Percentiles rank a stretch among this genome's conserved stretches.
Evolutionary conservation across 2,797 vertebrate genomes (phyloP).

Genomic region (Crenuchus spilurus): DNA sequence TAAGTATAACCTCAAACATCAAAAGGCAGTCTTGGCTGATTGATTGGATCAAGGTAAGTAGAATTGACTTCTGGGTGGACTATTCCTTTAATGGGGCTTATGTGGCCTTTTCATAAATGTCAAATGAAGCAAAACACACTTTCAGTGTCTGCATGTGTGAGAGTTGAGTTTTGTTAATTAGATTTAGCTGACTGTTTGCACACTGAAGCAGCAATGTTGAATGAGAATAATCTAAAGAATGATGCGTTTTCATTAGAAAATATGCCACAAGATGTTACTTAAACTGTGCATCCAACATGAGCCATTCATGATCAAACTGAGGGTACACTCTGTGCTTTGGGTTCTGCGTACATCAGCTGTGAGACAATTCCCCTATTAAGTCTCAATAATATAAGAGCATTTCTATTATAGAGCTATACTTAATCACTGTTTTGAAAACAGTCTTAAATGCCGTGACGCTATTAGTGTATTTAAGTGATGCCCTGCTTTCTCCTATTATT

Average conservation of each 20-base stretch:
- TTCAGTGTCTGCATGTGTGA: background rate
- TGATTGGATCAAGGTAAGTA: too few species aligned
- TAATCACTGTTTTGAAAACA: background rate
- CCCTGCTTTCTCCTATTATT: background rate
- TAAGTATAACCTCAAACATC: too few species aligned
- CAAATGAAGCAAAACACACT: background rate
- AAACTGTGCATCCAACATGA: too few species aligned
- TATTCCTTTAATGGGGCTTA: too few species aligned
- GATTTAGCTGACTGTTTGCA: too few species aligned
- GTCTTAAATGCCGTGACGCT: background rate
- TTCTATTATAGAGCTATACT: background rate
- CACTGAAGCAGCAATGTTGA: background rate
- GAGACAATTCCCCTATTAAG: background rate
- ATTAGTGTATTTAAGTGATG: background rate
- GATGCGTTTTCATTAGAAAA: too few species aligned
- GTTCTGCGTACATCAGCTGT: background rate
- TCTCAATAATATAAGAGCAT: background rate
- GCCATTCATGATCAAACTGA: background rate
- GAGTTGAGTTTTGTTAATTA: background rate
- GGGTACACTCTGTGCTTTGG: background rate
- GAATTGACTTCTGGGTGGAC: too few species aligned
- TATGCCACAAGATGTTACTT: too few species aligned
- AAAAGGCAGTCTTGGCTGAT: too few species aligned
- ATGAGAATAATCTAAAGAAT: background rate
- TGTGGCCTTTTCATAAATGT: background rate